Conservation (phyloP, 1,140 invertebrate genomes). For the Lutraria rhynchaena region DNA sequence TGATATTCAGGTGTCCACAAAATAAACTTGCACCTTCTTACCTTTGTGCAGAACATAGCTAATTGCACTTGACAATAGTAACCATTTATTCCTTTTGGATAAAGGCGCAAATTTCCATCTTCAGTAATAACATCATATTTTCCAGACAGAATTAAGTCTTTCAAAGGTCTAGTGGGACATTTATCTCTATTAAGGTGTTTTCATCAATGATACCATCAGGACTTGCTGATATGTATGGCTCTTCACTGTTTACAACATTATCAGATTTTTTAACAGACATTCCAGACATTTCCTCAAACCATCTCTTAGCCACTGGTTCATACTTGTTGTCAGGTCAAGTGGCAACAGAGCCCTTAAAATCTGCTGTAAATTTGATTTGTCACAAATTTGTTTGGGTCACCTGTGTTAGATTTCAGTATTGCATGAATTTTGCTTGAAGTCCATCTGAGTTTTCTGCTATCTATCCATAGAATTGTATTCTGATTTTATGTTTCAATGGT, state of each 20-base stretch:
- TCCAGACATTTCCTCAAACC: background rate
- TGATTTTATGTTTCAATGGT: too few species aligned
- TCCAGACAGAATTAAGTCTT: background rate
- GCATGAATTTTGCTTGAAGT: background rate
- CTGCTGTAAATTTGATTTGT: conserved; percentile 9
- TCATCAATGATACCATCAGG: conserved; percentile 7
- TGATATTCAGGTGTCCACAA: conserved; percentile 22
- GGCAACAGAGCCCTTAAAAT: conserved; percentile 16
- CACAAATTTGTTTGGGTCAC: background rate
- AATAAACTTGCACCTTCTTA: background rate
- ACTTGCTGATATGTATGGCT: conserved; percentile 10
- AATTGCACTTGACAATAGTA: conserved; percentile 40
- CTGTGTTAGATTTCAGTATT: background rate
- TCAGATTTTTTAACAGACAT: background rate
- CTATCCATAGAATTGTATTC: background rate
- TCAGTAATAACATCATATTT: conserved; percentile 17
- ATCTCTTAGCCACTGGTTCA: conserved; percentile 2
- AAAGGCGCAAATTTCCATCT: too few species aligned
- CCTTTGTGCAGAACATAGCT: conserved; percentile 23
- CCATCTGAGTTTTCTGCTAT: background rate
- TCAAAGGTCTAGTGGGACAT: background rate
- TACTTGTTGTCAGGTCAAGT: conserved; percentile 14
- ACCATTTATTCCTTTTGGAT: conserved; percentile 40
- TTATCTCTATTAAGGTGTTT: conserved; percentile 12
- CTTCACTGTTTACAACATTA: background rate